Conservation (phyloP, 2,888 invertebrate genomes). For the Falcaria lacertinaria region DNA sequence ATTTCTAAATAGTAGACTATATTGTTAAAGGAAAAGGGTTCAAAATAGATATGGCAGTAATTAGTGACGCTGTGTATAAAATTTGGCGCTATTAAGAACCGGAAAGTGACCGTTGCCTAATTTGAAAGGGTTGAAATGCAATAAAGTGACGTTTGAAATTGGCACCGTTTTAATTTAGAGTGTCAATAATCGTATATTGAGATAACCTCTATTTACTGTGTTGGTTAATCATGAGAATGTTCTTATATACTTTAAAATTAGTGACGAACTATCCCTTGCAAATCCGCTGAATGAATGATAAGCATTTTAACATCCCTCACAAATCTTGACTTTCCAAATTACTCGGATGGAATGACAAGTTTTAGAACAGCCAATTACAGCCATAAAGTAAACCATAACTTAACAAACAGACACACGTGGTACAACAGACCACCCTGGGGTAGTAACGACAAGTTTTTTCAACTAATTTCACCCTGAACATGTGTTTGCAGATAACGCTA, state of each 20-base stretch:
- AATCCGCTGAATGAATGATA: no score
- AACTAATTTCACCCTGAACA: conserved; percentile 54
- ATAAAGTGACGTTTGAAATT: conserved; percentile 32
- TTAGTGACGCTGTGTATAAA: conserved; percentile 24
- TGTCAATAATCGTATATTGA: conserved; percentile 19
- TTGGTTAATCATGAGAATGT: no score
- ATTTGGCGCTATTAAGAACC: conserved; percentile 49
- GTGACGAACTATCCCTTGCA: no score
- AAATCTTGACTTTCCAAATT: not conserved
- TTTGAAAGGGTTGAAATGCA: conserved; percentile 48
- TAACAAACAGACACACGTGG: conserved; percentile 33
- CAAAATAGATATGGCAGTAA: conserved; percentile 10
- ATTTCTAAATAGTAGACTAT: conserved; percentile 1
- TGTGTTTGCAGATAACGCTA: conserved; percentile 61
- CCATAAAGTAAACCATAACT: not conserved
- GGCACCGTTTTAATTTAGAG: conserved; percentile 26
- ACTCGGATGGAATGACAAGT: not conserved
- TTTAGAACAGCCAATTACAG: not conserved
- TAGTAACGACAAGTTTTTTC: conserved; percentile 41
- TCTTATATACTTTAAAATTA: no score
- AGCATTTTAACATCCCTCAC: no score
- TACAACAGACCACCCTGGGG: conserved; percentile 46
- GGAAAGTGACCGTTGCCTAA: conserved; percentile 61
- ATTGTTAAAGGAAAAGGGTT: conserved; percentile 11
- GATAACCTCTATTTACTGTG: no score